These are phyloP conservation scores for Camponotus fellah DNA, from an alignment of 2,888 invertebrate species.

Conservation along the genomic window DNA sequence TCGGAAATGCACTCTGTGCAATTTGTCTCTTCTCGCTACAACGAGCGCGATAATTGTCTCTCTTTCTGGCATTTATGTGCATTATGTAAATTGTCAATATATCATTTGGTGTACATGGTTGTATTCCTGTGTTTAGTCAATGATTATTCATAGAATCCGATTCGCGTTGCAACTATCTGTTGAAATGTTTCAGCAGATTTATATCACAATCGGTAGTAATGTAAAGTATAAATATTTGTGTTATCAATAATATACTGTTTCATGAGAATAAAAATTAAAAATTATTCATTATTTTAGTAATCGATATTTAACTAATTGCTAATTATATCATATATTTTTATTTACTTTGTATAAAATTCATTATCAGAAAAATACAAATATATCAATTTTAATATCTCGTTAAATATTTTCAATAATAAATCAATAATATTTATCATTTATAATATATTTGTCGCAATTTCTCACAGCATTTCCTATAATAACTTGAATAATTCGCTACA, in stretches of 20 bases:
- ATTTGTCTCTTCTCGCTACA: constrained; percentile 39
- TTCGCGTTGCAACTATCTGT: constrained; percentile 45
- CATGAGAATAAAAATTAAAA: background rate
- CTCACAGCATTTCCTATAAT: background rate
- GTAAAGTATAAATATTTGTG: background rate
- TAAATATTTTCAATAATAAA: background rate
- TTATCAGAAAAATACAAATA: background rate
- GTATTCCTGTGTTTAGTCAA: constrained; percentile 17
- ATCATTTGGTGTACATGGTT: constrained; percentile 52
- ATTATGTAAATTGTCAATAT: constrained; percentile 68
- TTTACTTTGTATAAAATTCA: background rate
- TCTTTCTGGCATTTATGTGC: constrained; percentile 35
- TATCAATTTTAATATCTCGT: background rate
- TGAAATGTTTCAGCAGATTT: constrained; percentile 6
- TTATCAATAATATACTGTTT: constrained; percentile 1
- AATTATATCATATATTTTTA: background rate
- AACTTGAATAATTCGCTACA: background rate
- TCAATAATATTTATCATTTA: no score
- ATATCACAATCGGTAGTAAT: background rate
- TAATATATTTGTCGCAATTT: no score
- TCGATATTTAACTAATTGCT: background rate
- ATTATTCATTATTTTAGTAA: background rate
- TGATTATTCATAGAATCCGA: constrained; percentile 41
- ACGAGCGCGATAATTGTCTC: constrained; percentile 55
- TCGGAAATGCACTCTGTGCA: constrained; percentile 31